These are phyloP conservation scores for Scleropages formosus DNA, from an alignment of 2,797 vertebrate species.

Conservation along the genomic window DNA sequence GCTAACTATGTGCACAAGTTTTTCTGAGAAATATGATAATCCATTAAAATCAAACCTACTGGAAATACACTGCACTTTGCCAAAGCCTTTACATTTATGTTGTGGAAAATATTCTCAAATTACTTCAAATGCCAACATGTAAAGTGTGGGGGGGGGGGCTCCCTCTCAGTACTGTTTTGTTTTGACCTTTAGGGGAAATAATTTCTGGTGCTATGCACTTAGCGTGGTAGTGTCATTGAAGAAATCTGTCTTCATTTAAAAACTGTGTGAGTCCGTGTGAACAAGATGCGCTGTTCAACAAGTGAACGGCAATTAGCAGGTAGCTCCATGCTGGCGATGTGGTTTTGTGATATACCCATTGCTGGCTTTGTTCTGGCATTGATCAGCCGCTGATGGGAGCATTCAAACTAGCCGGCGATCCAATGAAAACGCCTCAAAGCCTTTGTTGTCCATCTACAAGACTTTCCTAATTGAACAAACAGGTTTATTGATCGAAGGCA, in stretches of 20 bases:
- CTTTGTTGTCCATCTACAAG: background rate
- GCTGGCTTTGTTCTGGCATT: background rate
- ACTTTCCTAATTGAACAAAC: background rate
- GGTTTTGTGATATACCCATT: background rate
- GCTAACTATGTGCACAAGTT: too few relatives aligned
- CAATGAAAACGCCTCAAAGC: background rate
- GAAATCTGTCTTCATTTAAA: background rate
- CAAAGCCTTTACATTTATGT: too few relatives aligned
- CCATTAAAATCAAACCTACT: too few relatives aligned
- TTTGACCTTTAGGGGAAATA: too few relatives aligned
- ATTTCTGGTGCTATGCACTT: background rate
- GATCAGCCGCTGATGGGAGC: background rate
- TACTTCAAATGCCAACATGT: too few relatives aligned
- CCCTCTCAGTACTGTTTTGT: too few relatives aligned
- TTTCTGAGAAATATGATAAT: too few relatives aligned
- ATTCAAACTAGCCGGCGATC: background rate
- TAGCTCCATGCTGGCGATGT: background rate
- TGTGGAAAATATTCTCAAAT: too few relatives aligned
- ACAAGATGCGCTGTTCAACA: background rate
- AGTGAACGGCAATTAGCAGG: background rate
- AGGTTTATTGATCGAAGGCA: background rate
- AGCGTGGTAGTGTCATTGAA: background rate
- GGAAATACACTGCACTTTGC: too few relatives aligned
- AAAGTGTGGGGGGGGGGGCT: too few relatives aligned
- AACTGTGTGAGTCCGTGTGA: background rate